Percentiles rank a stretch among this genome's conserved stretches.
Evolutionary conservation across 2,888 invertebrate species (phyloP).

Genomic region (Mamestra brassicae): DNA sequence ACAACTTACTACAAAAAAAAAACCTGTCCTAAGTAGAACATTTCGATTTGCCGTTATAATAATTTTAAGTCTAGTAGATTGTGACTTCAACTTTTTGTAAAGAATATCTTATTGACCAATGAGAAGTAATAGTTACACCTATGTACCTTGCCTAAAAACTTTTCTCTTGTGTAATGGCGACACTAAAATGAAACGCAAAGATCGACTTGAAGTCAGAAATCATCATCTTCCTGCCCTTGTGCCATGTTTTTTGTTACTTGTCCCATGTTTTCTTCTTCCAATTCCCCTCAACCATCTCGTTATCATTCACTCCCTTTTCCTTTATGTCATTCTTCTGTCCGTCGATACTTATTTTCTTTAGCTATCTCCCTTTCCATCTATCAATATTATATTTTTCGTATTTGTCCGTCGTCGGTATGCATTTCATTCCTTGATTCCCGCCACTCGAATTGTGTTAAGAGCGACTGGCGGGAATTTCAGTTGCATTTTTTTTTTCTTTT

Average conservation of each 20-base stretch:
- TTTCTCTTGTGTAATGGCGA: background rate
- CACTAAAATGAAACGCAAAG: background rate
- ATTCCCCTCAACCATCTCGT: background rate
- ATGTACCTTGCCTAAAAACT: background rate
- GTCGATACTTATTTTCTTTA: background rate
- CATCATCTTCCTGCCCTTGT: background rate
- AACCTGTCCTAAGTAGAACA: slow-evolving; percentile 39
- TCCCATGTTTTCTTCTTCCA: background rate
- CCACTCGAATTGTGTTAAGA: too few species aligned
- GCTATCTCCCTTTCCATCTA: too few species aligned
- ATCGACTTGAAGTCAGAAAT: background rate
- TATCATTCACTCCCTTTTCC: background rate
- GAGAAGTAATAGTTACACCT: background rate
- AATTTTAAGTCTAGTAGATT: background rate
- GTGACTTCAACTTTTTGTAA: background rate
- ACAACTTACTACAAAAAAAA: background rate
- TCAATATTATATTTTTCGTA: too few species aligned
- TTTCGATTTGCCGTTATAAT: slow-evolving; percentile 10
- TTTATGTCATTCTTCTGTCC: background rate
- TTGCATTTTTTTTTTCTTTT: too few species aligned
- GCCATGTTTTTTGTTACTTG: background rate
- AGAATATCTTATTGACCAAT: background rate
- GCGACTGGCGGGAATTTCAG: too few species aligned
- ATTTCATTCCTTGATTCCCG: too few species aligned
- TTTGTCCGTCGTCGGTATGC: too few species aligned